Conservation (phyloP, 2,888 invertebrate genomes). For the Epiblema foenella region DNA sequence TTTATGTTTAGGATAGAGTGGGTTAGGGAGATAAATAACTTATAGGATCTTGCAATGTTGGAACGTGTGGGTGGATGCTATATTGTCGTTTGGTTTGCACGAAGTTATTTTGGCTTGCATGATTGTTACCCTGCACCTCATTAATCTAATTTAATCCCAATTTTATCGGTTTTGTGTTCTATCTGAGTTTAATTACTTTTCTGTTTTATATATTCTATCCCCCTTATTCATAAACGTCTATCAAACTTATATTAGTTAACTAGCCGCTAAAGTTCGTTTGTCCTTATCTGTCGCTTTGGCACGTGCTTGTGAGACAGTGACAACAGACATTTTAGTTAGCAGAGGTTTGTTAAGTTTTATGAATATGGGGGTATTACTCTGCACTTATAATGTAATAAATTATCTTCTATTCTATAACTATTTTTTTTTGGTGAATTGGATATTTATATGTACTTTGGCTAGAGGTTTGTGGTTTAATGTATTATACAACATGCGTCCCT, state of each 20-base stretch:
- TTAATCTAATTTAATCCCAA: neutral
- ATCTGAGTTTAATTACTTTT: no score
- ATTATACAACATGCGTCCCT: neutral
- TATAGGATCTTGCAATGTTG: neutral
- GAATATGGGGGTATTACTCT: no score
- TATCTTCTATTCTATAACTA: neutral
- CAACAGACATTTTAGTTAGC: no score
- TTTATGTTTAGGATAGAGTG: neutral
- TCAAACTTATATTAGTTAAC: no score
- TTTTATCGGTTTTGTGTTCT: constrained; percentile 8
- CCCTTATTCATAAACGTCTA: no score
- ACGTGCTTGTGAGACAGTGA: no score
- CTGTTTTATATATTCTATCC: no score
- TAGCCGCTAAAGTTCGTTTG: no score
- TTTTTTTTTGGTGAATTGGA: constrained; percentile 25
- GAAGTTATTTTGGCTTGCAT: constrained; percentile 35
- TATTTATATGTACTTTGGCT: constrained; percentile 43
- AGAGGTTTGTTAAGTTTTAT: no score
- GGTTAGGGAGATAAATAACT: neutral
- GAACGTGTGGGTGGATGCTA: neutral
- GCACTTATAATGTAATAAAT: no score
- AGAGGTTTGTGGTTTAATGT: constrained; percentile 24
- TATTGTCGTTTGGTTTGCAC: constrained; percentile 32
- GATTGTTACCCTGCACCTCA: constrained; percentile 13
- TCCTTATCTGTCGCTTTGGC: no score